phyloP scores from a whole-genome alignment of 2,113 vertebrate genomes.

The Sakesphorus luctuosus region DNA sequence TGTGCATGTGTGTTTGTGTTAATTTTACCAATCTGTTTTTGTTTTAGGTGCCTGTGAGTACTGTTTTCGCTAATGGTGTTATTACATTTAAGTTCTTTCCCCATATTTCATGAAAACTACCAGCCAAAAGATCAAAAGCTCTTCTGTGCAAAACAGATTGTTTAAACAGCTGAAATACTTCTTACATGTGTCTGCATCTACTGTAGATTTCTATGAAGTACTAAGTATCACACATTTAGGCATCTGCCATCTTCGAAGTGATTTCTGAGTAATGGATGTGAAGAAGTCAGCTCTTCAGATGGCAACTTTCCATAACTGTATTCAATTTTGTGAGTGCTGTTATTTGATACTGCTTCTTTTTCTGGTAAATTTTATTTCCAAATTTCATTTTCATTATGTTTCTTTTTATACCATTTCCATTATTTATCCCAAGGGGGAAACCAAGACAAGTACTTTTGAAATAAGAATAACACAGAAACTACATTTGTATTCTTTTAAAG shows the following conservation, averaged over 20 bases:
- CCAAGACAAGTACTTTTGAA: slow-evolving; percentile 38
- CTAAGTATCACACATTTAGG: slow-evolving; percentile 46
- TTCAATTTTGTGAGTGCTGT: slow-evolving; percentile 37
- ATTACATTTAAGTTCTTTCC: slow-evolving; percentile 73
- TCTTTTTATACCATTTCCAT: slow-evolving; percentile 26
- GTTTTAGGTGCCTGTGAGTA: slow-evolving; percentile 41
- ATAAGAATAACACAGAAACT: slow-evolving; percentile 34
- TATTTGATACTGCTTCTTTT: slow-evolving; percentile 41
- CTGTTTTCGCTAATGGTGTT: slow-evolving; percentile 58
- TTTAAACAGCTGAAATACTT: slow-evolving; percentile 69
- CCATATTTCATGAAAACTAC: slow-evolving; percentile 75
- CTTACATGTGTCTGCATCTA: slow-evolving; percentile 43
- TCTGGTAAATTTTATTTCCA: slow-evolving; percentile 67
- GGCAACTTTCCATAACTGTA: slow-evolving; percentile 57
- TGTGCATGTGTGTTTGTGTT: background rate
- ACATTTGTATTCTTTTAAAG: slow-evolving; percentile 37
- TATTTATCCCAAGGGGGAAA: slow-evolving; percentile 50
- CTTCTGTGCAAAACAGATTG: slow-evolving; percentile 66
- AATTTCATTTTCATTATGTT: slow-evolving; percentile 57
- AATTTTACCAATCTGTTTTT: slow-evolving; percentile 45
- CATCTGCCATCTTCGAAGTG: slow-evolving; percentile 44
- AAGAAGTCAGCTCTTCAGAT: slow-evolving; percentile 44
- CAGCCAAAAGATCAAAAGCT: slow-evolving; percentile 71
- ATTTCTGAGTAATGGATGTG: slow-evolving; percentile 60
- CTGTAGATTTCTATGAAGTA: slow-evolving; percentile 59